A percentile compares a stretch with the other conserved stretches of the same genome.
Conservation (phyloP, 2,888 invertebrate species). For the Ceratothoa steindachneri region DNA sequence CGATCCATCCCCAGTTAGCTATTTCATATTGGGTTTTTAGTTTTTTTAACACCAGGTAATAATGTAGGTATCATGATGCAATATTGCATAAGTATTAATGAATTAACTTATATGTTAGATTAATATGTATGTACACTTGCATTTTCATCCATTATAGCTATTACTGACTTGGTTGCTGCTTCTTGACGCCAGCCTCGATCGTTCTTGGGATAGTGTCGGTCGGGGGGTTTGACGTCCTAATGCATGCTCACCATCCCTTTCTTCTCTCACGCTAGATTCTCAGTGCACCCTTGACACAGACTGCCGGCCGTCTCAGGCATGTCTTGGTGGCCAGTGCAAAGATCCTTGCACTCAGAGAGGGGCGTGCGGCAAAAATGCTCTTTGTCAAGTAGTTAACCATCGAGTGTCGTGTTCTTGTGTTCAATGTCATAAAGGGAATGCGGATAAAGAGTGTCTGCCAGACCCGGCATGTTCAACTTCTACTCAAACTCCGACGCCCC, state of each 20-base stretch:
- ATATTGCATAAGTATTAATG: not conserved
- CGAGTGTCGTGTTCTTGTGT: slow-evolving; percentile 78
- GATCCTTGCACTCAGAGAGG: slow-evolving; percentile 69
- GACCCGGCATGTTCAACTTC: slow-evolving; percentile 68
- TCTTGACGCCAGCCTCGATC: not conserved
- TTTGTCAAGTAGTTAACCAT: slow-evolving; percentile 78
- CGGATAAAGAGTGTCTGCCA: slow-evolving; percentile 64
- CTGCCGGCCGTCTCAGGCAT: slow-evolving; percentile 51
- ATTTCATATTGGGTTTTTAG: too few species aligned
- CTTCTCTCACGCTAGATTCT: slow-evolving; percentile 54
- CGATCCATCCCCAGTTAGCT: too few species aligned
- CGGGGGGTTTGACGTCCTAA: not conserved
- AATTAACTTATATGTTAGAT: not conserved
- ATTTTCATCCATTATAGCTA: slow-evolving; percentile 3
- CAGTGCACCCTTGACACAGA: slow-evolving; percentile 51
- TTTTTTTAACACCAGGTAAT: not conserved
- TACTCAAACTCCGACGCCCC: slow-evolving; percentile 57
- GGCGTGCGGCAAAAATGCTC: slow-evolving; percentile 82
- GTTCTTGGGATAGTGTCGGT: not conserved
- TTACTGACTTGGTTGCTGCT: slow-evolving; percentile 11
- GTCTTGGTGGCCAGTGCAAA: slow-evolving; percentile 52
- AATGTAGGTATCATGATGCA: not conserved
- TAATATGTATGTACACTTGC: not conserved
- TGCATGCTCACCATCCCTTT: slow-evolving; percentile 46
- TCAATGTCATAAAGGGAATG: slow-evolving; percentile 63